Evolutionary conservation across 23 tunicate genomes (phyloP), one percentile per base, ranked within the genome.

Genomic region (Ciona savignyi): DNA sequence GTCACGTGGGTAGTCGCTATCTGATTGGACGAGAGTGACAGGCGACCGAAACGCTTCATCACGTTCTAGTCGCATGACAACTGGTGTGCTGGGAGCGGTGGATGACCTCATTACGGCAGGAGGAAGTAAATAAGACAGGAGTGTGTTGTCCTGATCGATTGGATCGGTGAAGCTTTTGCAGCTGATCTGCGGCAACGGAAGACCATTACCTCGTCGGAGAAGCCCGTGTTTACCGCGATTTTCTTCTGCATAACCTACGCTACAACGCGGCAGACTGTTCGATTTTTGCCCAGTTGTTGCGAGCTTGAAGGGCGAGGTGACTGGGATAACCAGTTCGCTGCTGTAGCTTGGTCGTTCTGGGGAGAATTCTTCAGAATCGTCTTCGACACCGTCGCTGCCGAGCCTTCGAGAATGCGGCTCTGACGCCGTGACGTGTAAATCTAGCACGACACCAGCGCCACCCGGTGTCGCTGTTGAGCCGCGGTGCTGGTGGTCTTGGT

Each of bases 311-410:
- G 28, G 68, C 20, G 28, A 64, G 6, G 35, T 19, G 31, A 28
- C 73, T 21, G 35, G 28, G 6, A 30, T 69, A 9, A 30, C 30
- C 6, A n/a, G 35, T 29, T 24, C 42, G 34, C 9, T 64, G 11
- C 6, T 6, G 29, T 64, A 26, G 21, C 29, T 9, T 56, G 26
- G 62, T 28, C 27, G 33, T 65, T 42, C 56, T 9, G 56, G 56
- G 9, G 56, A 42, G 15, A 42, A 42, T 15, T 42, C 56, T 15
- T 42, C 56, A 15, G 56, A 9, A 3, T 84, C 88, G 30, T 79
- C 83, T 66, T 90, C 97, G 33, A 74, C 67, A 23, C 97, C 97
- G 65, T 90, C 97, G 68, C 97, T 90, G n/a, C 97, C 97, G 1
- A 90, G 81, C n/a, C 97, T 73, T 26, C 86, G 69, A 4, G 82